Base-by-base conservation (phyloP, 2,797 vertebrate species). In the Phaenicophaeus curvirostris region DNA sequence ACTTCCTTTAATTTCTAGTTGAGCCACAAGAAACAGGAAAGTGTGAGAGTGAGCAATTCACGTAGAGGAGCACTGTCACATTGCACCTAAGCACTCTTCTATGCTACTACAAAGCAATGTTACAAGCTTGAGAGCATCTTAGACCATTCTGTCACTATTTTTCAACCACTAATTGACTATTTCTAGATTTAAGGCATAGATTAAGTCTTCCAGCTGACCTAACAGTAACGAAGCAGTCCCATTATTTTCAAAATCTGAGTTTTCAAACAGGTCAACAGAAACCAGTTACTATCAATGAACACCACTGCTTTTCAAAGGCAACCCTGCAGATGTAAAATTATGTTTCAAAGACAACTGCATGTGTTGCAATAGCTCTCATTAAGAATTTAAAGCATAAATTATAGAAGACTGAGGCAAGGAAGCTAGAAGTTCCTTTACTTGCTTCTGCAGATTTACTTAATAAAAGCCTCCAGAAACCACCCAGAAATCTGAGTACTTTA, bases 301-400 rank as follows among this genome's bases (percentile, higher is more conserved):
- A 53, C 27, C 30, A 27, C 19, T 41, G 18, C 6, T 59, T 87
- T 77, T 92, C 57, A 33, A 74, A 83, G 46, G 25, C 8, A 23
- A 85, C 8, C 51, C 63, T 88, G 68, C 68, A 88, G 79, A 84
- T 28, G 57, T 78, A 65, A 75, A 93, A 59, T 59, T 46, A 35
- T 5, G 33, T 76, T 81, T 79, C 50, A 51, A 63, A 95, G 57
- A 41, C 75, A 89, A 71, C 79, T 72, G 69, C 41, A 31, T 12
- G 46, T 42, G 68, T 74, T 83, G 51, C 71, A 87, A 63, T 30
- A 79, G 67, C 71, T 53, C 89, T 81, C 83, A 57, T 73, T 76
- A 94, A 86, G 85, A 86, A 91, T 85, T 75, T 80, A 57, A 92
- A 83, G 65, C 58, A 59, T 62, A 80, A 87, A 83, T 94, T 90